Evolutionary conservation across 2,888 invertebrate species (phyloP), one percentile per base, ranked within the genome.

Genomic region (Punctoribates punctum): DNA sequence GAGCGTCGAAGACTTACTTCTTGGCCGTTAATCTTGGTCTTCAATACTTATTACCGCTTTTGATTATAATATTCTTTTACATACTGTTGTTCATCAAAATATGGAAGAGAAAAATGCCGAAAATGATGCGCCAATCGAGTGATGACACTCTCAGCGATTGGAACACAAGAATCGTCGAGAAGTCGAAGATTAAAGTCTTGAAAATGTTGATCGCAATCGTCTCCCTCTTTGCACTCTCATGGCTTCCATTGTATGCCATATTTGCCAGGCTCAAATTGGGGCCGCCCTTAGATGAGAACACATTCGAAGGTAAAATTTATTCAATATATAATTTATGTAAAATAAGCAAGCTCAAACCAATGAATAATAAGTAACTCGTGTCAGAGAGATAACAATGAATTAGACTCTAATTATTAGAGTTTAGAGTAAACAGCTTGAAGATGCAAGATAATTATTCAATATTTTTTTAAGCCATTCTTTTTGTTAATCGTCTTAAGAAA

Each of bases 141-240:
- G 51, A 70, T 48, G 51, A 72, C 48, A 75, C 70, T 1, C 48
- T 73, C 5, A 46, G n/a, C 23, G 51, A 73, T 20, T 72, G 42
- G 75, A 75, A 75, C 51, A 38, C 72, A 82, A 42, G 82, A 82
- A 75, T 75, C 48, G 75, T 75, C 4, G 75, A 75, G 20, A 60
- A 75, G 25, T 75, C 75, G 0, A 73, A 70, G n/a, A 73, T 75
- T 13, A 75, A 75, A 48, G 75, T 75, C 13, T 46, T 75, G 4
- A 75, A 75, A 38, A 75, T 75, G 75, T 57, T 75, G n/a, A 72
- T 75, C 5, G 27, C 60, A 23, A 70, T 75, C 11, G 75, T 75
- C 20, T 75, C 72, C 15, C 38, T 75, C 11, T 75, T 75, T 72
- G 75, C 70, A 1, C 70, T 75, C 25, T 72, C 70, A 17, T 75